Evolutionary conservation across 2,113 vertebrate species (phyloP).

Genomic region (Tyto alba): DNA sequence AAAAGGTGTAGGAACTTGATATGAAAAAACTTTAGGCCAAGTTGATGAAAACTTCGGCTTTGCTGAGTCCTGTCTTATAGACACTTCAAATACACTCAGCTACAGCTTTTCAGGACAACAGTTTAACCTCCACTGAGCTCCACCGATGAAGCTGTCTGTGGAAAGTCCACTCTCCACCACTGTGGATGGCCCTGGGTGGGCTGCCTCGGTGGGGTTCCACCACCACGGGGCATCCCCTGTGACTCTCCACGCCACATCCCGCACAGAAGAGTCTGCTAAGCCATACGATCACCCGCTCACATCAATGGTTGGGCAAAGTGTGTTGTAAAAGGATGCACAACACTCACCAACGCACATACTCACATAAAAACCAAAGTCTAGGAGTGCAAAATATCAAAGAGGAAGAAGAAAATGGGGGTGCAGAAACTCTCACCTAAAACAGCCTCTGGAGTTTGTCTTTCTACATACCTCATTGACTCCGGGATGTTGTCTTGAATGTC

Average conservation of each 20-base stretch:
- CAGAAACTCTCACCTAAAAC: not conserved
- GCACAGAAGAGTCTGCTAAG: not conserved
- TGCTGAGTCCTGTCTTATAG: not conserved
- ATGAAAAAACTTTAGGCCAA: not conserved
- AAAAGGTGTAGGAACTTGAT: not conserved
- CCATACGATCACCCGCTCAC: accelerated
- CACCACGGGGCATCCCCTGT: accelerated
- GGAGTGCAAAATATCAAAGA: not conserved
- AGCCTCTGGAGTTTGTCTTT: not conserved
- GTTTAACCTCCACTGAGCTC: not conserved
- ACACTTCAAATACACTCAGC: not conserved
- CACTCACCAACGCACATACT: accelerated
- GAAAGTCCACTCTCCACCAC: not conserved
- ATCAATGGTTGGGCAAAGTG: not conserved
- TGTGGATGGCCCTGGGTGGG: not conserved
- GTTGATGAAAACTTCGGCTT: not conserved
- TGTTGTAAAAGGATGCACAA: not conserved
- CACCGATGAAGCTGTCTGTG: not conserved
- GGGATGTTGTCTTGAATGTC: not conserved
- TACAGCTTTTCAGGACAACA: not conserved
- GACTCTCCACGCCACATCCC: accelerated
- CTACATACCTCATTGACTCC: too few species aligned
- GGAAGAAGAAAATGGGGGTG: not conserved
- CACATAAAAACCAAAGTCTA: not conserved
- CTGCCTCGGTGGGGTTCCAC: not conserved